Percentiles rank a stretch among this genome's conserved stretches.
These are phyloP conservation scores for Sebastes schlegelii DNA, from an alignment of 2,113 vertebrate genomes.

Conservation along the genomic window DNA sequence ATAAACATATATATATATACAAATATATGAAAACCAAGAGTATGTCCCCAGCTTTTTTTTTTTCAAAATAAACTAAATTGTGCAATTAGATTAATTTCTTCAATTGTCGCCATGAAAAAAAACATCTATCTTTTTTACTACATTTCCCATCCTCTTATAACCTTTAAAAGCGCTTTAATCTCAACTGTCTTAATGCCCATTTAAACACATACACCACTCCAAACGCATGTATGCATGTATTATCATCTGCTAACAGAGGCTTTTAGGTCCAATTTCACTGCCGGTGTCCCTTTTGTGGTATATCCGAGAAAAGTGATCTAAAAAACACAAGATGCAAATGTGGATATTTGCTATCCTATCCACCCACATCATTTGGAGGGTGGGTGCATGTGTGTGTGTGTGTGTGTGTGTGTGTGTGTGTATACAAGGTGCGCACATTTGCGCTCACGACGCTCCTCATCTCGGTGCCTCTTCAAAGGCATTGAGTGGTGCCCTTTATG, in stretches of 20 bases:
- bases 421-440: constrained; percentile 61
- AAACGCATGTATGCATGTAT: constrained; percentile 56
- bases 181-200: constrained; percentile 56
- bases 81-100: constrained; percentile 46
- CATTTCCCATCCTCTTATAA: constrained; percentile 19
- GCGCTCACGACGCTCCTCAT: constrained; percentile 73
- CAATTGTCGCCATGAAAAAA: constrained; percentile 40
- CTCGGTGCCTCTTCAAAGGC: constrained; percentile 84
- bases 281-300: constrained; percentile 69
- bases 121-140: constrained; percentile 8
- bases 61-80: constrained; percentile 24
- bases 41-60: neutral
- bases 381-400: constrained; percentile 28
- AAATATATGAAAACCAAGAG: neutral
- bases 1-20: no score
- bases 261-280: constrained; percentile 71
- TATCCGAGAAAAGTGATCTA: constrained; percentile 61
- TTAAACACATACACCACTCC: constrained; percentile 56
- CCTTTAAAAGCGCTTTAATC: constrained; percentile 71
- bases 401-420: constrained; percentile 49
- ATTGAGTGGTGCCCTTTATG: constrained; percentile 82
- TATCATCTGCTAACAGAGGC: constrained; percentile 56
- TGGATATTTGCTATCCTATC: constrained; percentile 60
- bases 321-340: constrained; percentile 76
- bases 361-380: constrained; percentile 67